Conservation (phyloP, 2,888 invertebrate species). For the Achlya flavicornis region DNA sequence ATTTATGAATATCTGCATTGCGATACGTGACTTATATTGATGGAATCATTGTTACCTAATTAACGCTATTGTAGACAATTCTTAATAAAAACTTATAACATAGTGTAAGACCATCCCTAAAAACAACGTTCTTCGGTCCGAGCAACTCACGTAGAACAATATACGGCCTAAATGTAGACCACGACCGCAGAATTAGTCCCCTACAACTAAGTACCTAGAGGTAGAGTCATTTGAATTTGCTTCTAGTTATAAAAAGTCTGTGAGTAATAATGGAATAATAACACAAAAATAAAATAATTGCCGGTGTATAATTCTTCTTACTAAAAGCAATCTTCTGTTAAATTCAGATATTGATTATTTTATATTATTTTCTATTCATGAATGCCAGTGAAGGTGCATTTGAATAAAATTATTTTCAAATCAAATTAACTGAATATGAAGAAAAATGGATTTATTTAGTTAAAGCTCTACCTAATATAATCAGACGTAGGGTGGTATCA, state of each 20-base stretch:
- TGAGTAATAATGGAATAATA: not conserved
- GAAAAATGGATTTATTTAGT: constrained; percentile 28
- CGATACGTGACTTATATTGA: not conserved
- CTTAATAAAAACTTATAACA: too few species aligned
- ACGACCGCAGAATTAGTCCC: not conserved
- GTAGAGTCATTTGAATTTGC: not conserved
- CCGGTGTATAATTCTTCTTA: too few species aligned
- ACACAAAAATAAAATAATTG: too few species aligned
- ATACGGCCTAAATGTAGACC: not conserved
- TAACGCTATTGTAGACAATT: too few species aligned
- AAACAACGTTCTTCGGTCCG: not conserved
- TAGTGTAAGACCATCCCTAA: too few species aligned
- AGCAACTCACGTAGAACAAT: not conserved
- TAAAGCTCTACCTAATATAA: constrained; percentile 29
- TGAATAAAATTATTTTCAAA: too few species aligned
- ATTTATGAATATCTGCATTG: not conserved
- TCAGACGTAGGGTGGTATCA: constrained; percentile 39
- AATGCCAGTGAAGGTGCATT: too few species aligned
- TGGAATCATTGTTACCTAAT: not conserved
- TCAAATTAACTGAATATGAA: not conserved
- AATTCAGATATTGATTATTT: too few species aligned
- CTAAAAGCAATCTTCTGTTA: too few species aligned
- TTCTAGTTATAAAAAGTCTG: not conserved
- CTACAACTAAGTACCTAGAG: not conserved
- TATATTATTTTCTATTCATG: too few species aligned